Evolutionary conservation across 1,140 invertebrate species (phyloP), one percentile per base, ranked within the genome.

Genomic region (Cyclargus thomasi): DNA sequence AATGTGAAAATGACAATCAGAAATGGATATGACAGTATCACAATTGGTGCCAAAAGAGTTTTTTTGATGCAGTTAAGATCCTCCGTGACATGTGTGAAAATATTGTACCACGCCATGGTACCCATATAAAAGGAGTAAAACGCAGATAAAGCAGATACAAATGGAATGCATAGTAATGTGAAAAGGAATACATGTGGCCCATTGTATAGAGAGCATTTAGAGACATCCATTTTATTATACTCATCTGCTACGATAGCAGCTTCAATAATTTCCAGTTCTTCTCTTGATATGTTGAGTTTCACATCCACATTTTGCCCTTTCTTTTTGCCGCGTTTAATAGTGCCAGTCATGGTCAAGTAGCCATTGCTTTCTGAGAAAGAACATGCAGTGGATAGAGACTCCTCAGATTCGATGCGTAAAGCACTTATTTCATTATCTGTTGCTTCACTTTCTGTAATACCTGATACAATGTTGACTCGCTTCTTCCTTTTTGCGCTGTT

Each of bases 91-190:
- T 93, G 93, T 64, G 93, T 92, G 77, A 95, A 94, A 68, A 95
- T 92, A 78, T 95, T 96, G 78, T 95, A 95, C 95, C 95, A 95
- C 53, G 94, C 95, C 71, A 95, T 85, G 1, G 94, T 95, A 36
- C 95, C 95, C 70, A 95, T 93, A 75, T 95, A 95, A 82, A 96
- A 95, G 4, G 94, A 94, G 75, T 95, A 94, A 36, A 92, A 79
- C 16, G 92, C 83, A 18, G 95, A 94, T 62, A 94, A 85, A 20
- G 93, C 68, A 23, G 93, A 91, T 17, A 94, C 92, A 84, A 95
- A 89, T 17, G 95, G 95, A 72, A 93, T 90, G 76, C 93, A 94
- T 1, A 95, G 53, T 14, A 95, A 69, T 63, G 93, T 93, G 74
- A 94, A 93, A 0, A 95, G 63, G 64, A 94, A 91, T 39, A 95